Base-by-base conservation (phyloP, 2,113 vertebrate species). In the human region DNA sequence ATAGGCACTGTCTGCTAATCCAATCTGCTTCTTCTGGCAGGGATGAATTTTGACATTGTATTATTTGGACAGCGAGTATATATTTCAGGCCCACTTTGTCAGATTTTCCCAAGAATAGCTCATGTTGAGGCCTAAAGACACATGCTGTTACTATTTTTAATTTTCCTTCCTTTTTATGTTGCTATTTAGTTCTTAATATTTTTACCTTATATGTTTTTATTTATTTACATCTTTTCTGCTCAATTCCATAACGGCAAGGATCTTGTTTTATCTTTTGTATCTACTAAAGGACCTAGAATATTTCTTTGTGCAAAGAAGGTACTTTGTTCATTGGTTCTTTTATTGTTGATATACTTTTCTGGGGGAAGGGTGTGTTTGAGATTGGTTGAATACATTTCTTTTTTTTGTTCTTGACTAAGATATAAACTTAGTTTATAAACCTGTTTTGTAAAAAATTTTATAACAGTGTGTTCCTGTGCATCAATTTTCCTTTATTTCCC, bases 251-350 rank as follows among this genome's bases (percentile, higher is more conserved):
- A 72, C 16, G 81, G 8, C 8, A 88, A 52, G 9, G 43, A 50
- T 45, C 35, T 82, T 2, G 6, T 85, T 88, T 94, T 57, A 88
- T 80, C 35, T 64, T 90, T 80, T 81, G 5, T 87, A 5, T 79
- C 27, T 96, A 40, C 38, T 38, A n/a, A 90, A 80, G 80, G 85
- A 52, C 22, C 27, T 72, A 80, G 11, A 84, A 32, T 90, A 70
- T 86, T 94, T 66, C 48, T 38, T 83, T 93, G 35, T 83, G 20
- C 43, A 73, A 87, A 83, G 57, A 92, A 82, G 70, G 9, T 75
- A 7, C 48, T 94, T 97, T 93, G n/a, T 84, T 81, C 8, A 45
- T 75, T 90, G 40, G 2, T 87, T 82, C 48, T 68, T 87, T 96
- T 81, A 27, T 52, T 92, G 16, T 50, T 70, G 50, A 87, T 12